Conservation (phyloP, 2,888 invertebrate species). For the Bellardia pandia region DNA sequence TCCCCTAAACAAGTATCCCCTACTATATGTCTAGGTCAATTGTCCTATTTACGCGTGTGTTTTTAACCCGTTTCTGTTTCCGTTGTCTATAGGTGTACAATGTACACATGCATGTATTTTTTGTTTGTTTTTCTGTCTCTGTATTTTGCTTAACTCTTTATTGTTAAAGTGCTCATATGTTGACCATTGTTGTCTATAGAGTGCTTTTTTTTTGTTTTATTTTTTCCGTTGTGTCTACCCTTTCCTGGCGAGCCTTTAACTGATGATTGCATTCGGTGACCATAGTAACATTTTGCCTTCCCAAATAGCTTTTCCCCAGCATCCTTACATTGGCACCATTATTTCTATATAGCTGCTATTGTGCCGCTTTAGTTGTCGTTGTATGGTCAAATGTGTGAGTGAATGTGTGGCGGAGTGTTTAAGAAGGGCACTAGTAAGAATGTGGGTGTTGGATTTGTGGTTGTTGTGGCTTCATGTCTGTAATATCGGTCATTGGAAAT, state of each 20-base stretch:
- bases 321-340: constrained; percentile 22
- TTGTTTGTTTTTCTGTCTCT: neutral
- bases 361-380: constrained; percentile 1
- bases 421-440: neutral
- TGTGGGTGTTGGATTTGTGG: constrained; percentile 30
- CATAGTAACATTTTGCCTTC: constrained; percentile 38
- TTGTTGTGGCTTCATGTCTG: constrained; percentile 37
- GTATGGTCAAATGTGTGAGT: constrained; percentile 35
- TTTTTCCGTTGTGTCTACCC: constrained; percentile 15
- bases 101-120: no score
- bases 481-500: constrained; percentile 43
- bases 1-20: neutral
- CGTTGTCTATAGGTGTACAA: neutral
- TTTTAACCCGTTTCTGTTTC: constrained; percentile 31
- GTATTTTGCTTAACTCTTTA: neutral
- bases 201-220: neutral
- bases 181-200: constrained; percentile 19
- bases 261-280: constrained; percentile 35
- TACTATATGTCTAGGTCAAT: neutral
- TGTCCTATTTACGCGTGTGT: constrained; percentile 14
- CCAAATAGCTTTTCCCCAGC: constrained; percentile 1
- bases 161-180: constrained; percentile 1
- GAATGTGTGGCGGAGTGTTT: constrained; percentile 6
- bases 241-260: constrained; percentile 27
- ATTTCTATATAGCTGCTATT: neutral